Evolutionary conservation across 1,140 invertebrate genomes (phyloP), one percentile per base, ranked within the genome.

Genomic region (Cotesia chilonis): DNA sequence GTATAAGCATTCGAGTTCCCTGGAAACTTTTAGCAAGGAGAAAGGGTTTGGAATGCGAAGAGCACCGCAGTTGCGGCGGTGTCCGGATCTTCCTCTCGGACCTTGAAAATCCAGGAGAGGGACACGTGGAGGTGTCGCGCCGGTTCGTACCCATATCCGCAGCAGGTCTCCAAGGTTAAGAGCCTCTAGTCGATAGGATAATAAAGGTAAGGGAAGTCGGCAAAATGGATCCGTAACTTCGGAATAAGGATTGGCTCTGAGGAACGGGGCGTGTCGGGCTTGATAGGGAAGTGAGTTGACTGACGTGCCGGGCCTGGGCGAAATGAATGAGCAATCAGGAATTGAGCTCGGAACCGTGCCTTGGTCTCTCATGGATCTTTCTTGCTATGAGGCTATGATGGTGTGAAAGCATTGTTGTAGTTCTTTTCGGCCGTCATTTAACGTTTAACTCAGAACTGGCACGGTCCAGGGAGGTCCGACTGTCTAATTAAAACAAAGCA

Each of bases 401-500:
- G 14, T 14, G 14, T 14, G 14, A 14, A 14, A 14, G 14, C 14
- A 14, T 14, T 14, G 14, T 14, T 14, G 14, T 14, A 14, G 14
- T 14, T 14, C 14, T 14, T 14, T 14, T 14, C 17, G 81, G 83
- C 82, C 83, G 84, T 28, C 51, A 88, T 88, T 88, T 77, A 92
- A 91, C 91, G 89, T 87, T 89, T 90, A 89, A 87, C 90, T 92
- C 91, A 92, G 92, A 93, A 93, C 92, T 93, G 92, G 91, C 89
- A 82, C 91, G 91, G 91, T 92, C 92, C 87, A 88, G 89, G 90
- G 89, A 90, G 91, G 91, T 92, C 90, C 89, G 90, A 92, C 91
- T 92, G 91, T 92, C 90, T 93, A 93, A 93, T 94, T 93, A 93
- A 94, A 94, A 93, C 92, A 93, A 92, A 94, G 92, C 92, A 93